These are phyloP conservation scores for Piliocolobus tephrosceles DNA, from an alignment of 2,113 vertebrate species.

Conservation along the genomic window DNA sequence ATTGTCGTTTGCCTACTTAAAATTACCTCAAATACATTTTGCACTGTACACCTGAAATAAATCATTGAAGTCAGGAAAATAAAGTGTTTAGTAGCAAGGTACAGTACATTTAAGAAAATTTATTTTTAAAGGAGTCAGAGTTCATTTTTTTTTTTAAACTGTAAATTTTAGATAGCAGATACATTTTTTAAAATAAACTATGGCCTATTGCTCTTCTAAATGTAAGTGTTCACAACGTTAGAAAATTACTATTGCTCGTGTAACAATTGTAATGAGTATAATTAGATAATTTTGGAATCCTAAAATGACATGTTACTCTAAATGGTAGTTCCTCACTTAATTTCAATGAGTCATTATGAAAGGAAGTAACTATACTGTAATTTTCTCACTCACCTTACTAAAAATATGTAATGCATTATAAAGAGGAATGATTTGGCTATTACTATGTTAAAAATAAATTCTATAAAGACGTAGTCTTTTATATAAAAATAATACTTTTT, in stretches of 20 bases:
- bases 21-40: background rate
- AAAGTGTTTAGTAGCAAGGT: background rate
- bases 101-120: background rate
- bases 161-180: background rate
- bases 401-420: background rate
- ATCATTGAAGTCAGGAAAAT: background rate
- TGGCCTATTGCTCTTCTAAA: background rate
- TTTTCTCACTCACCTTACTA: background rate
- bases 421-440: background rate
- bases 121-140: background rate
- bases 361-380: background rate
- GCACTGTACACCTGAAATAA: background rate
- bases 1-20: background rate
- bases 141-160: background rate
- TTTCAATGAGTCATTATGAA: background rate
- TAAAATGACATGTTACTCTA: background rate
- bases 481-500: background rate
- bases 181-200: background rate
- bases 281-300: background rate
- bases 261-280: background rate
- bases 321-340: background rate
- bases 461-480: background rate
- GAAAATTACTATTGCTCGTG: background rate
- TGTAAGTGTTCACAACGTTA: background rate
- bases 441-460: background rate